Evolutionary conservation across 2,888 invertebrate genomes (phyloP), one percentile per base, ranked within the genome.

Genomic region (Apamea epomidion): DNA sequence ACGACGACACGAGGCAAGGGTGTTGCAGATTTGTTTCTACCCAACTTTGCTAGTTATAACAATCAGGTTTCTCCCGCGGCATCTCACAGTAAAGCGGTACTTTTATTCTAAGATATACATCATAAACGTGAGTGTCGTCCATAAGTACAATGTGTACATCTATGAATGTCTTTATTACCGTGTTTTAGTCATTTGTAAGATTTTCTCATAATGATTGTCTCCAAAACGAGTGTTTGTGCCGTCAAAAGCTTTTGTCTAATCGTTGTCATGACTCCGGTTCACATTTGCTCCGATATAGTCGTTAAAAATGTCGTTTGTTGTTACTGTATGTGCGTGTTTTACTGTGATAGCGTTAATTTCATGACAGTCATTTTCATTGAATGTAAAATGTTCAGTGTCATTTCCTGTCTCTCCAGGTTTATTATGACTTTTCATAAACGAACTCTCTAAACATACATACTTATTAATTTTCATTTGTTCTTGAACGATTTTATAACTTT

Each of bases 141-240:
- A 91, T 95, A 97, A 97, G 94, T 95, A 94, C 95, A 94, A 93
- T 90, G 94, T 94, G 95, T 95, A 96, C 95, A 96, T 96, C 97
- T 97, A 97, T 96, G 96, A 97, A 95, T 95, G 96, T 96, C 97
- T 97, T 97, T 97, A 97, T 97, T 97, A 96, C 96, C 94, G 93
- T 95, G 90, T 95, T 95, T 96, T 94, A 95, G 97, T 97, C 96
- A 96, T 97, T 97, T 96, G 93, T 94, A 94, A 97, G 97, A 97
- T 97, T 97, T 97, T 97, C 97, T 97, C 97, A 97, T 97, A 97
- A 97, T 97, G 97, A 97, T 97, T 97, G 96, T 95, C 95, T 91
- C 96, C 93, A 95, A 97, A 97, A 96, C 96, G 96, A 97, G 96
- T 95, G 95, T 94, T 92, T 94, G 93, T 92, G 95, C 95, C 96